Percentiles rank a stretch among this genome's conserved stretches.
phyloP scores from a whole-genome alignment of 2,888 invertebrate genomes.

The Acrobasis repandana region DNA sequence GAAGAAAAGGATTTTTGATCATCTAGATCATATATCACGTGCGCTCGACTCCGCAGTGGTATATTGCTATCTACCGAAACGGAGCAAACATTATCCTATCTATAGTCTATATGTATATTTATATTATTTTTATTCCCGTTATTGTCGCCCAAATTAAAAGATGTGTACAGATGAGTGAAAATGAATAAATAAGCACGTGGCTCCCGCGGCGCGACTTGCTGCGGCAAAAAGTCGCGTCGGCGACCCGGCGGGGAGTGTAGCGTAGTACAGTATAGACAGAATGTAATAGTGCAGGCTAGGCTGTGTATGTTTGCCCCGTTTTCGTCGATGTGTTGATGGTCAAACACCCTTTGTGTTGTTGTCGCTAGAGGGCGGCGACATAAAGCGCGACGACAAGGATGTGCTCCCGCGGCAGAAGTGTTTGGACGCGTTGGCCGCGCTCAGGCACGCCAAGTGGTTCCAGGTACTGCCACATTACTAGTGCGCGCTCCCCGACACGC shows the following conservation, averaged over 20 bases:
- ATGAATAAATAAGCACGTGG: background rate
- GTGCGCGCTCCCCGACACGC: constrained; percentile 62
- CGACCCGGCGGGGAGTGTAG: constrained; percentile 5
- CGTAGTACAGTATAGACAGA: background rate
- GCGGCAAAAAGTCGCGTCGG: constrained; percentile 8
- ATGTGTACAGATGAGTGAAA: background rate
- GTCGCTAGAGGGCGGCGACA: constrained; percentile 84
- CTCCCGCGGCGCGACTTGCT: constrained; percentile 12
- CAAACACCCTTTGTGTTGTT: constrained; percentile 89
- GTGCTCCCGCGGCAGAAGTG: constrained; percentile 99
- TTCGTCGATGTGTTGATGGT: constrained; percentile 84
- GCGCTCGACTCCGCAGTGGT: constrained; percentile 63
- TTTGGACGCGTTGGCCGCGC: constrained; percentile 99
- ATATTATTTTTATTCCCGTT: constrained; percentile 43
- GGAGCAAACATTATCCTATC: constrained; percentile 73
- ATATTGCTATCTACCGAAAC: constrained; percentile 74
- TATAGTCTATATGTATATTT: constrained; percentile 44
- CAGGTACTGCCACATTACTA: constrained; percentile 89
- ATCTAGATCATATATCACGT: constrained; percentile 77
- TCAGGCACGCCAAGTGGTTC: constrained; percentile 99
- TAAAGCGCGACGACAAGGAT: constrained; percentile 92
- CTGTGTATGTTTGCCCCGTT: constrained; percentile 76
- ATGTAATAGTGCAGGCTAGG: constrained; percentile 24
- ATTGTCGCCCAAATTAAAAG: background rate
- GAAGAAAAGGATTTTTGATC: constrained; percentile 88